These are phyloP conservation scores for Crossaster papposus DNA, from an alignment of 53 echinoderm and acorn worm species.

Conservation along the genomic window DNA sequence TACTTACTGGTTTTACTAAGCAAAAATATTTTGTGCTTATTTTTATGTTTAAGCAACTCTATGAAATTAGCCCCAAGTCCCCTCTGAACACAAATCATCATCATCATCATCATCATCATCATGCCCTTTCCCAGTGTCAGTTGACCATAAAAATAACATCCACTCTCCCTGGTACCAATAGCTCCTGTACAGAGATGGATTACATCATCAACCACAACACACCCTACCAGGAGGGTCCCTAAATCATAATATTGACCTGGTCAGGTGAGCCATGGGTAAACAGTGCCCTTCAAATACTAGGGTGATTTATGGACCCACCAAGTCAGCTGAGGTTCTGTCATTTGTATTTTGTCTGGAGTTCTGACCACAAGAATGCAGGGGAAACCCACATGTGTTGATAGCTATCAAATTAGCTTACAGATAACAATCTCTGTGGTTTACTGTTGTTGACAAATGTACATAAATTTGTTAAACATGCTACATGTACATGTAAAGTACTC, in stretches of 20 bases:
- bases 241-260: slow-evolving; percentile 39
- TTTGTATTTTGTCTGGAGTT: not conserved
- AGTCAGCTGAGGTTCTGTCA: not conserved
- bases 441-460: not conserved
- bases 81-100: too few species aligned
- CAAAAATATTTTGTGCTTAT: too few species aligned
- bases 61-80: too few species aligned
- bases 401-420: too few species aligned
- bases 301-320: slow-evolving; percentile 28
- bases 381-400: not conserved
- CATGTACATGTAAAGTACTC: too few species aligned
- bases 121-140: too few species aligned
- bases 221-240: not conserved
- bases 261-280: not conserved
- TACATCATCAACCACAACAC: slow-evolving; percentile 31
- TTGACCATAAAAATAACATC: too few species aligned
- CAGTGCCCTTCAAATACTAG: not conserved
- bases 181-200: not conserved
- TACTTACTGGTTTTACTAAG: too few species aligned
- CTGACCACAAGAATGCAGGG: slow-evolving; percentile 39
- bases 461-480: too few species aligned
- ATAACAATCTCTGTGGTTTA: not conserved
- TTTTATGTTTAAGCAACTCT: too few species aligned
- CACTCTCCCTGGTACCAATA: too few species aligned
- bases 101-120: too few species aligned